Conservation (phyloP, 2,888 invertebrate species). For the Limulus polyphemus region DNA sequence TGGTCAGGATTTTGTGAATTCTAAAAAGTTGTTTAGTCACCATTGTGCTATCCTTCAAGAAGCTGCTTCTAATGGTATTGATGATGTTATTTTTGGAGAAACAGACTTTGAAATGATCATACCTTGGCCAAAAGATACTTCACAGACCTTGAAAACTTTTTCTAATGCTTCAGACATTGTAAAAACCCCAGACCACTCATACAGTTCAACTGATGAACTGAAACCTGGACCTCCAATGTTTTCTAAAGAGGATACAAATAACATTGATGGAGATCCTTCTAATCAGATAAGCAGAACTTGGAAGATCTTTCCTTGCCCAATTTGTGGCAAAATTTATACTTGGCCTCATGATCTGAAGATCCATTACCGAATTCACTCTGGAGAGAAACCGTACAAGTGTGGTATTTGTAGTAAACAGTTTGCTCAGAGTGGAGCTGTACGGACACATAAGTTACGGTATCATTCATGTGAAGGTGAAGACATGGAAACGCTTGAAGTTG, state of each 20-base stretch:
- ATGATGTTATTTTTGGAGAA: too few relatives aligned
- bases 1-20: background rate
- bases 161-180: too few relatives aligned
- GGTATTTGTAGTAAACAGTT: constrained; percentile 14
- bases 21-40: background rate
- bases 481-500: too few relatives aligned
- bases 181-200: too few relatives aligned
- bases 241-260: too few relatives aligned
- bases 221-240: too few relatives aligned
- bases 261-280: too few relatives aligned
- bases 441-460: background rate
- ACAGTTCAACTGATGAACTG: too few relatives aligned
- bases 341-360: constrained; percentile 13
- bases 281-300: background rate
- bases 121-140: too few relatives aligned
- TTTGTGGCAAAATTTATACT: constrained; percentile 13
- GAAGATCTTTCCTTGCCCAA: constrained; percentile 7
- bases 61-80: too few relatives aligned
- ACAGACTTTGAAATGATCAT: too few relatives aligned
- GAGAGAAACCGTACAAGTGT: constrained; percentile 16
- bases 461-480: background rate
- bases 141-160: too few relatives aligned
- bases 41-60: background rate
- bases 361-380: constrained; percentile 16
- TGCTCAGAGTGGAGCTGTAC: constrained; percentile 13